A percentile compares a stretch with the other conserved stretches of the same genome.
Conservation (phyloP, 2,113 vertebrate genomes). For the Pterocles orientalis region DNA sequence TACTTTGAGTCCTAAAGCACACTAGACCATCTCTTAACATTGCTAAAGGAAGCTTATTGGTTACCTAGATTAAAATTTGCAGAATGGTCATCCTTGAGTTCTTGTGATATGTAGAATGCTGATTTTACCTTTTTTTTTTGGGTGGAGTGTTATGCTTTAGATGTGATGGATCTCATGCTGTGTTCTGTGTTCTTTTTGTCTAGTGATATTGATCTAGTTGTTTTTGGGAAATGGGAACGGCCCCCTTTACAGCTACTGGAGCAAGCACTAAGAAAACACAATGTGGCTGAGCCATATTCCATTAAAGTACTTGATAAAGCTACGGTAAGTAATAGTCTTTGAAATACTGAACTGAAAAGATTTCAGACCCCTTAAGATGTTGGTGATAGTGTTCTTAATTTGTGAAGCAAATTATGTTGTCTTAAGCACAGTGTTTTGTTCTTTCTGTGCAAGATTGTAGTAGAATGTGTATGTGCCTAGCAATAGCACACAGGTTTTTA, state of each 20-base stretch:
- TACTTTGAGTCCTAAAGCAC: not conserved
- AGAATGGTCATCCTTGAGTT: not conserved
- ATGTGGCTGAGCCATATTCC: constrained; percentile 91
- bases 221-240: constrained; percentile 96
- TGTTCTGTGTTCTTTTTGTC: not conserved
- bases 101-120: not conserved
- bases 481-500: not conserved
- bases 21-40: fast-evolving
- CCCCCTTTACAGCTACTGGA: constrained; percentile 92
- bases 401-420: not conserved
- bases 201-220: constrained; percentile 97
- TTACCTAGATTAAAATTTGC: not conserved
- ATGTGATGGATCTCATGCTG: not conserved
- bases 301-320: constrained; percentile 99
- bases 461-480: not conserved
- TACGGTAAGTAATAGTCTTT: constrained; percentile 80
- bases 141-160: not conserved
- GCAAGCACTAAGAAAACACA: constrained; percentile 92
- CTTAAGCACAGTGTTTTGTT: not conserved
- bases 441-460: not conserved
- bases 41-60: not conserved
- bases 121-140: not conserved
- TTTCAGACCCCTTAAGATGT: not conserved
- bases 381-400: not conserved
- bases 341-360: not conserved